Evolutionary conservation across 2,113 vertebrate species (phyloP).

Genomic region (Tor tambroides): DNA sequence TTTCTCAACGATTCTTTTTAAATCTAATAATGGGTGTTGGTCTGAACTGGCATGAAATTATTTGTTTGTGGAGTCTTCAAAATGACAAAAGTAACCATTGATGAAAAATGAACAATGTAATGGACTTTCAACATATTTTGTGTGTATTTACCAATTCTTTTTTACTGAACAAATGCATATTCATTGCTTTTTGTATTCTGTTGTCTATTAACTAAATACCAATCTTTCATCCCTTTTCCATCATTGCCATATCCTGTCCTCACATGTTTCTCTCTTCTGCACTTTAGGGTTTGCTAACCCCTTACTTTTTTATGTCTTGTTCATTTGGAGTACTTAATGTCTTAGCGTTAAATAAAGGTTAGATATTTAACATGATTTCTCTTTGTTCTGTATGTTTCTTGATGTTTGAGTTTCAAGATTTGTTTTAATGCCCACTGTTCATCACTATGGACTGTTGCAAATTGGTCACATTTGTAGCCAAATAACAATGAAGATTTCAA

Average conservation of each 20-base stretch:
- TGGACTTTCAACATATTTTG: conserved; percentile 61
- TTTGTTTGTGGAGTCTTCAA: conserved; percentile 52
- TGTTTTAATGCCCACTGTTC: conserved; percentile 7
- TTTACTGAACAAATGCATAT: conserved; percentile 64
- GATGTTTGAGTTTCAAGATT: conserved; percentile 32
- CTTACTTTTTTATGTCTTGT: conserved; percentile 56
- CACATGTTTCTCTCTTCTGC: conserved; percentile 64
- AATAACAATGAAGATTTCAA: neutral
- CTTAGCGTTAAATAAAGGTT: conserved; percentile 79
- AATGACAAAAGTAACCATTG: conserved; percentile 38
- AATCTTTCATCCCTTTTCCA: conserved; percentile 44
- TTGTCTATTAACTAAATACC: conserved; percentile 47
- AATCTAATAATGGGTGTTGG: conserved; percentile 57
- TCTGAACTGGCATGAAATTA: conserved; percentile 64
- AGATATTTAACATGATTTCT: conserved; percentile 68
- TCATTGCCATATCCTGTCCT: conserved; percentile 16
- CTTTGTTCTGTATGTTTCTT: conserved; percentile 66
- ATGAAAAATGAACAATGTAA: conserved; percentile 58
- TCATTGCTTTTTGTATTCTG: conserved; percentile 63
- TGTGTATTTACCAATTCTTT: conserved; percentile 66
- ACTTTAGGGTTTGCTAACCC: conserved; percentile 70
- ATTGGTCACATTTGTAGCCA: neutral
- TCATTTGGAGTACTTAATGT: conserved; percentile 65
- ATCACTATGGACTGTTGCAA: neutral
- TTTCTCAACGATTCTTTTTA: conserved; percentile 51